A percentile compares a stretch with the other conserved stretches of the same genome.
phyloP scores from a whole-genome alignment of 1,140 invertebrate species.

The Eumeta japonica region DNA sequence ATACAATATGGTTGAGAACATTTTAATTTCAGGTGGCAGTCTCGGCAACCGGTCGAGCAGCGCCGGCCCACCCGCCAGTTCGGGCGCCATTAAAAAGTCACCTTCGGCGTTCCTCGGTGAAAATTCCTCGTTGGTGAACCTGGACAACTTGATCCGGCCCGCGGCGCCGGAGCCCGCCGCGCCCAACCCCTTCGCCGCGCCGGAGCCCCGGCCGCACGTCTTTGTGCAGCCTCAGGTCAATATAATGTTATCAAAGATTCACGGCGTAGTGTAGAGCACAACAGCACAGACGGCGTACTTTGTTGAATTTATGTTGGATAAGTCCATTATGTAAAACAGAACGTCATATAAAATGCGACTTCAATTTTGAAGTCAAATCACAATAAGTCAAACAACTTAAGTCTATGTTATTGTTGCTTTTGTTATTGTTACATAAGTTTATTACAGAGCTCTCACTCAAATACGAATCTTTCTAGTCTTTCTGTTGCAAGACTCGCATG shows the following conservation, averaged over 20 bases:
- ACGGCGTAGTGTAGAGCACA: not conserved
- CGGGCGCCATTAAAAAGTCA: constrained; percentile 72
- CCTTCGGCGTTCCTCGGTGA: constrained; percentile 92
- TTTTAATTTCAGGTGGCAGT: constrained; percentile 2
- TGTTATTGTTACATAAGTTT: no score
- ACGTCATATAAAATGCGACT: no score
- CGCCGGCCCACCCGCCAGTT: constrained; percentile 21
- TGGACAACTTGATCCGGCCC: constrained; percentile 62
- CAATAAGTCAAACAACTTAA: no score
- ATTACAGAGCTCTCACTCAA: no score
- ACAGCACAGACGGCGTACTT: not conserved
- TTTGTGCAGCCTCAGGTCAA: constrained; percentile 17
- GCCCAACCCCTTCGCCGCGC: constrained; percentile 55
- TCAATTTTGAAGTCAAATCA: no score
- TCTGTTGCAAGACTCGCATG: no score
- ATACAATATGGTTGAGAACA: not conserved
- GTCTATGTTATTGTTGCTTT: no score
- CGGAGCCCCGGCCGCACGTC: constrained; percentile 26
- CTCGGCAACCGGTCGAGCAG: constrained; percentile 10
- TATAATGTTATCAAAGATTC: not conserved
- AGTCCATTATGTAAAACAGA: no score
- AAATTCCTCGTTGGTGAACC: constrained; percentile 90
- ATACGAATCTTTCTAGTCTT: no score
- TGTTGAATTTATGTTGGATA: no score
- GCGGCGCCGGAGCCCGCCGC: constrained; percentile 21